phyloP scores from a whole-genome alignment of 1,140 invertebrate species.

The Drosophila kurseongensis region DNA sequence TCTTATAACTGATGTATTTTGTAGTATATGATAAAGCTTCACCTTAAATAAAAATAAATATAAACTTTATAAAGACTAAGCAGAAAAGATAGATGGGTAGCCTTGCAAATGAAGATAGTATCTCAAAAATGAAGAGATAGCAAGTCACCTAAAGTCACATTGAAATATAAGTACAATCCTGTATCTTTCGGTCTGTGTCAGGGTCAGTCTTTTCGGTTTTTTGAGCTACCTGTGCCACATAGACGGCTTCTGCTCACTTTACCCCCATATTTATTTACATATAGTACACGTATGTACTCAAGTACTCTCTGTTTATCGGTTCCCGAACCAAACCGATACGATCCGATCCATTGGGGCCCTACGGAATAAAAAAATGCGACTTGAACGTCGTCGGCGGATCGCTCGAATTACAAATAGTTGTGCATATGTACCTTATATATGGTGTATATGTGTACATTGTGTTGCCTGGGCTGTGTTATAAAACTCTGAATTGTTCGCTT shows the following conservation, averaged over 20 bases:
- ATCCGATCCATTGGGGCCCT: slow-evolving; percentile 10
- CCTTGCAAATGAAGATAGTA: not conserved
- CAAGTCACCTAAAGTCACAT: too few relatives aligned
- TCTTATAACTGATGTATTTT: too few relatives aligned
- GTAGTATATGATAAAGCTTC: too few relatives aligned
- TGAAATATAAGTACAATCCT: not conserved
- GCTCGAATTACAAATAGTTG: slow-evolving; percentile 36
- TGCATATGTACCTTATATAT: slow-evolving; percentile 14
- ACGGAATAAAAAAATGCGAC: not conserved
- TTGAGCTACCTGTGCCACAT: slow-evolving; percentile 26
- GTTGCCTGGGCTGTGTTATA: slow-evolving; percentile 9
- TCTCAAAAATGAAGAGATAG: not conserved
- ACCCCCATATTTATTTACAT: slow-evolving; percentile 13
- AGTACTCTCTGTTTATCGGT: slow-evolving; percentile 16
- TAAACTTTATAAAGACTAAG: not conserved
- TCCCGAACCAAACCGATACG: slow-evolving; percentile 12
- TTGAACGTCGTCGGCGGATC: slow-evolving; percentile 20
- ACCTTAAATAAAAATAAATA: too few relatives aligned
- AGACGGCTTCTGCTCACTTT: slow-evolving; percentile 8
- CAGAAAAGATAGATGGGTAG: not conserved
- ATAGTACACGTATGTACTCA: slow-evolving; percentile 2
- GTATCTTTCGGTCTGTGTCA: slow-evolving; percentile 7
- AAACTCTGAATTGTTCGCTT: slow-evolving; percentile 17
- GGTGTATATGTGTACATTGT: slow-evolving; percentile 8
- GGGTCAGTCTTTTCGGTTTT: slow-evolving; percentile 5